Evolutionary conservation across 2,888 invertebrate genomes (phyloP), one percentile per base, ranked within the genome.

Genomic region (Aphidius colemani): DNA sequence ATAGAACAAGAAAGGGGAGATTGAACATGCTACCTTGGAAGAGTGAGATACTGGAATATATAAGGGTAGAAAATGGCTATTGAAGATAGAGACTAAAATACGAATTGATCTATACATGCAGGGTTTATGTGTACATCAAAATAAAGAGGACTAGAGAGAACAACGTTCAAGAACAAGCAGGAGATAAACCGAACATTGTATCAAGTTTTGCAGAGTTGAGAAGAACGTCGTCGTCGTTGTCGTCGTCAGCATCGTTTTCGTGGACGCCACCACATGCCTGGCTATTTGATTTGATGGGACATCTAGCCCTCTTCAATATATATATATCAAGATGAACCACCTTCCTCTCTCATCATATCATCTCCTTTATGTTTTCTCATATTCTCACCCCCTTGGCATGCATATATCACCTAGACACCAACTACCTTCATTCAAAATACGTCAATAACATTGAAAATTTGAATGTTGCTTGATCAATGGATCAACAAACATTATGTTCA

Each of bases 341-440:
- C 13, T 18, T 18, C 58, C 64, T 67, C 65, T 53, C 59, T 57
- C 66, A 30, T 30, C 30, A 30, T 30, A 30, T 30, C 30, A 30
- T 30, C 30, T 30, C 30, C 3, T 30, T 30, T 53, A 48, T 51
- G 57, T 13, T 51, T 51, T 41, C 58, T 48, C 59, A 61, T 18
- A 18, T 61, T 53, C 50, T 53, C 65, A 66, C 50, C 56, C 53
- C 65, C 30, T 30, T 30, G 1, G 13, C 13, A 18, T 18, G 30
- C 3, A 30, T 18, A 18, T 18, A 18, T 18, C 13, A 18, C 13
- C 13, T 13, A 30, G 30, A 30, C 3, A 30, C 30, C 30, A 30
- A 30, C 30, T 30, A 5, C 61, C 64, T 59, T 67, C 70, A 74
- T 76, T 76, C 75, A 73, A 75, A 77, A 74, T 75, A 75, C 77